Evolutionary conservation across 2,113 vertebrate genomes (phyloP).

Genomic region (Paedocypris sp.): DNA sequence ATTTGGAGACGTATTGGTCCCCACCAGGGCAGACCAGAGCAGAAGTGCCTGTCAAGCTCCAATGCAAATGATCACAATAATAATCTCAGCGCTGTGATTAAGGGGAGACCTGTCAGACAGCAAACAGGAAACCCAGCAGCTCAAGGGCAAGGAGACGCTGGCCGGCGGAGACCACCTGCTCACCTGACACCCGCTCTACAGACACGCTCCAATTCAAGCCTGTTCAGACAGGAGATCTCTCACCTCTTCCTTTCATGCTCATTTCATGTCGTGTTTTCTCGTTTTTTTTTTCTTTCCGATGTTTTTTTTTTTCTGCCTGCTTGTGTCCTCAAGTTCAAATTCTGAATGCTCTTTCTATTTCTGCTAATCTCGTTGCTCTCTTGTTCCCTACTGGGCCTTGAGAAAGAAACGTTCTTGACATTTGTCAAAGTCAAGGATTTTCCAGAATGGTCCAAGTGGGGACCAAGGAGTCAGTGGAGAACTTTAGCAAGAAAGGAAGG

Average conservation of each 20-base stretch:
- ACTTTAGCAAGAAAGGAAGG: no score
- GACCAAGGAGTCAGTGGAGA: no score
- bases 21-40: not conserved
- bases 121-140: constrained; percentile 10
- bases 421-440: constrained; percentile 46
- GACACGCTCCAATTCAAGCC: not conserved
- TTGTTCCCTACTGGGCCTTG: constrained; percentile 27
- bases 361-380: not conserved
- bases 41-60: constrained; percentile 3
- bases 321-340: constrained; percentile 22
- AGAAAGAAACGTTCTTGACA: constrained; percentile 41
- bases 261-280: not conserved
- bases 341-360: not conserved
- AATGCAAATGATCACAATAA: constrained; percentile 16
- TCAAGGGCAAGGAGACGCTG: constrained; percentile 4
- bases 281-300: not conserved
- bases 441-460: no score
- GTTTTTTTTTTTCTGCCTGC: constrained; percentile 23
- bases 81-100: constrained; percentile 12
- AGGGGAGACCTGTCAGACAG: constrained; percentile 7
- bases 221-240: constrained; percentile 8
- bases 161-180: not conserved
- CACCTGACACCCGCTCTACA: not conserved
- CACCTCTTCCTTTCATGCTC: not conserved
- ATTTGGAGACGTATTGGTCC: not conserved